Percentiles rank a stretch among this genome's conserved stretches.
phyloP scores from a whole-genome alignment of 2,888 invertebrate species.

The Agrilus mali region DNA sequence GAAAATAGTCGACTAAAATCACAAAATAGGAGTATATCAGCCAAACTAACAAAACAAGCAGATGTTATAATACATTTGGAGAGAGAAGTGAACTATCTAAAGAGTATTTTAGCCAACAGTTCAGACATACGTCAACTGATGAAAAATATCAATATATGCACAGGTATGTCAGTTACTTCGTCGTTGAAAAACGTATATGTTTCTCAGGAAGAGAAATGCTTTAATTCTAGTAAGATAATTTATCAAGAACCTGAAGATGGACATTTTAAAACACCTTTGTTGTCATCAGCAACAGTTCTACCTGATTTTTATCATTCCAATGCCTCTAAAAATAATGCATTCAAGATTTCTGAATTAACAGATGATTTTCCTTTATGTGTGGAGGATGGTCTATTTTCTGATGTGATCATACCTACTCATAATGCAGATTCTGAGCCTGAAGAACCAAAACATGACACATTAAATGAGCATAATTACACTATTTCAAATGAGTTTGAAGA shows the following conservation, averaged over 20 bases:
- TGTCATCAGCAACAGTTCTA: too few relatives aligned
- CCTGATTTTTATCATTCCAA: too few relatives aligned
- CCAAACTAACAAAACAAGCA: slow-evolving; percentile 36
- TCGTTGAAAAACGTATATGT: slow-evolving; percentile 18
- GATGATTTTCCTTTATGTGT: too few relatives aligned
- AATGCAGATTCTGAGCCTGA: neutral
- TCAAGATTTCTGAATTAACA: too few relatives aligned
- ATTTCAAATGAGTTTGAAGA: slow-evolving; percentile 10
- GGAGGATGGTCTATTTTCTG: too few relatives aligned
- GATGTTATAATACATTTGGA: slow-evolving; percentile 35
- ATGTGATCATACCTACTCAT: too few relatives aligned
- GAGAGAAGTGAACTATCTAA: slow-evolving; percentile 41
- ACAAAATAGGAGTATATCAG: slow-evolving; percentile 34
- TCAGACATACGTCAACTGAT: slow-evolving; percentile 38
- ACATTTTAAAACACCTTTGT: too few relatives aligned
- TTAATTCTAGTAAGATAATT: slow-evolving; percentile 12
- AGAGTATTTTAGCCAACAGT: slow-evolving; percentile 41
- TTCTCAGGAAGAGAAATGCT: slow-evolving; percentile 9
- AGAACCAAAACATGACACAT: neutral
- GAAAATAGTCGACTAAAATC: slow-evolving; percentile 33
- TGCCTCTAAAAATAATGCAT: too few relatives aligned
- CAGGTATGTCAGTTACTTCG: slow-evolving; percentile 29
- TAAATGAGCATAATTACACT: slow-evolving; percentile 26
- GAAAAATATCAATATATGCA: slow-evolving; percentile 32
- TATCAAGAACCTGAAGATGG: too few relatives aligned